Conservation (phyloP, 2,797 vertebrate species). For the Epinephelus awoara region DNA sequence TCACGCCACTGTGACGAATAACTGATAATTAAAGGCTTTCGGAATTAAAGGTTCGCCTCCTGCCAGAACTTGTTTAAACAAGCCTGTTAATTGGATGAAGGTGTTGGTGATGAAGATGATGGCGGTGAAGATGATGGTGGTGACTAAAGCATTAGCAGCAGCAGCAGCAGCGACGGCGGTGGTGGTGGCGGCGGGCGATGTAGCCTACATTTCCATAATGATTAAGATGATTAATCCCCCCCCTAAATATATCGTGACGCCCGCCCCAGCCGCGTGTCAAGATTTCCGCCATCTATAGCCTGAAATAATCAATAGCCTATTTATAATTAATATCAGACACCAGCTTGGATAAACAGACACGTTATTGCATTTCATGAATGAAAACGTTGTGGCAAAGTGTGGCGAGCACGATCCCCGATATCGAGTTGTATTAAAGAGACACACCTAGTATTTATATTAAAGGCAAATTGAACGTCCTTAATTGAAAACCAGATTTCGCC, state of each 20-base stretch:
- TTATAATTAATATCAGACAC: slow-evolving; percentile 57
- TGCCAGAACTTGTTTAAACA: slow-evolving; percentile 74
- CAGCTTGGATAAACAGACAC: slow-evolving; percentile 21
- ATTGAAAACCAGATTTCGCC: slow-evolving; percentile 48
- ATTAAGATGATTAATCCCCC: slow-evolving; percentile 70
- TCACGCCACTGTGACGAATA: slow-evolving; percentile 61
- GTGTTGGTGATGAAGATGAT: slow-evolving; percentile 73
- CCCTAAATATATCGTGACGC: slow-evolving; percentile 71
- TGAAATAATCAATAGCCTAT: slow-evolving; percentile 64
- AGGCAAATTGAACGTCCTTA: slow-evolving; percentile 16
- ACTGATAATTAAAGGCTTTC: slow-evolving; percentile 68
- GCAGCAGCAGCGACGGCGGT: neutral
- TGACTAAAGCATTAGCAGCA: slow-evolving; percentile 71
- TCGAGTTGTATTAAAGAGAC: slow-evolving; percentile 32
- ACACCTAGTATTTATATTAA: slow-evolving; percentile 2
- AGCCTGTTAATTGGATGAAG: slow-evolving; percentile 81
- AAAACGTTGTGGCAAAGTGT: slow-evolving; percentile 30
- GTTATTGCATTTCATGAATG: slow-evolving; percentile 54
- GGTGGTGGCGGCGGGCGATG: slow-evolving; percentile 45
- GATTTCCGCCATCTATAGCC: slow-evolving; percentile 54
- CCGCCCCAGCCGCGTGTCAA: slow-evolving; percentile 39
- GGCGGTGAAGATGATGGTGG: slow-evolving; percentile 26
- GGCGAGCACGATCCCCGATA: slow-evolving; percentile 34
- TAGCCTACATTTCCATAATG: slow-evolving; percentile 66
- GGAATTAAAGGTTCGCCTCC: slow-evolving; percentile 49